These are phyloP conservation scores for Neuroscelio doddi DNA, from an alignment of 2,888 invertebrate species.

Conservation along the genomic window DNA sequence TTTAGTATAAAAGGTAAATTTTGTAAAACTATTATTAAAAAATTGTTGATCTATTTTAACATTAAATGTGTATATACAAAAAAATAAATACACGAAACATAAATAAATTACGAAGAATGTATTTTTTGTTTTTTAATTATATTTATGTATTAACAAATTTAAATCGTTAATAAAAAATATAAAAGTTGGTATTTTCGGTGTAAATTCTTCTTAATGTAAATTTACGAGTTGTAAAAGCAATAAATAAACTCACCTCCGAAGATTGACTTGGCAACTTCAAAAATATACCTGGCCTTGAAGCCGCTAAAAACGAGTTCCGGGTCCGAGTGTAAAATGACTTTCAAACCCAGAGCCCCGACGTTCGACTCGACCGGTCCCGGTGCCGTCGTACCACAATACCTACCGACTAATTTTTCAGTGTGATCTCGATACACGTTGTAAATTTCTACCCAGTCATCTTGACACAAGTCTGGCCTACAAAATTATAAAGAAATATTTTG, in stretches of 20 bases:
- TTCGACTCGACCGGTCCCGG: slow-evolving; percentile 97
- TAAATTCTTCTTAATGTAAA: no score
- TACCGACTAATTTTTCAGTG: slow-evolving; percentile 87
- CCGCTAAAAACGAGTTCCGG: slow-evolving; percentile 91
- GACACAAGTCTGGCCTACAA: slow-evolving; percentile 82
- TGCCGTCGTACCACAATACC: slow-evolving; percentile 92
- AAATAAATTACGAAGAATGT: no score
- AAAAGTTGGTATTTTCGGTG: no score
- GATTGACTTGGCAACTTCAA: slow-evolving; percentile 90
- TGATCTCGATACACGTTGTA: slow-evolving; percentile 91
- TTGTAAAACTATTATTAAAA: no score
- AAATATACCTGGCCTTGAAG: slow-evolving; percentile 96
- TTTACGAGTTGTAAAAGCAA: no score
- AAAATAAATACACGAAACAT: no score
- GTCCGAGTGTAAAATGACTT: slow-evolving; percentile 92
- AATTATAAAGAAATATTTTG: no score
- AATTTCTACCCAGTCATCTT: slow-evolving; percentile 95
- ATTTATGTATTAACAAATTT: not conserved
- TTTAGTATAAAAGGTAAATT: no score
- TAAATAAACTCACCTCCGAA: slow-evolving; percentile 80
- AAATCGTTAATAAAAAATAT: not conserved
- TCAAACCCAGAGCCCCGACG: slow-evolving; percentile 89
- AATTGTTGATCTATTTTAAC: no score
- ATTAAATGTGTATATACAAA: no score
- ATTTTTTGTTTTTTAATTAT: no score